Conservation (phyloP, 2,797 vertebrate genomes). For the Gallirallus australis region DNA sequence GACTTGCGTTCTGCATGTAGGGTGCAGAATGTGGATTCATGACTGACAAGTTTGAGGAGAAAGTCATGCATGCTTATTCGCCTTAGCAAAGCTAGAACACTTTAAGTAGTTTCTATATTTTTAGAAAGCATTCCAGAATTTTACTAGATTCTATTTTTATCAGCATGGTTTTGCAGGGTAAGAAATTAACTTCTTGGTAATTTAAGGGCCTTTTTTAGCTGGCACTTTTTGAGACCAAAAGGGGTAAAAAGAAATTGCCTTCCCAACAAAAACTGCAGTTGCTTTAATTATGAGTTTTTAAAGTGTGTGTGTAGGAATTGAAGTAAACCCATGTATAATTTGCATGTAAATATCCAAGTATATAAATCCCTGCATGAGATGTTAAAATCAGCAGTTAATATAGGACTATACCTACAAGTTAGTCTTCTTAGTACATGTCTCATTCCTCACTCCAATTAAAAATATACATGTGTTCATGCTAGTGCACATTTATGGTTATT, state of each 20-base stretch:
- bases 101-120: background rate
- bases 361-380: background rate
- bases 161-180: slow-evolving; percentile 9
- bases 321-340: background rate
- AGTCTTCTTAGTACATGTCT: background rate
- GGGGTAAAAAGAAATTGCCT: background rate
- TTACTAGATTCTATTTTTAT: slow-evolving; percentile 1
- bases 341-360: background rate
- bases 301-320: background rate
- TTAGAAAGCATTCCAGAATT: background rate
- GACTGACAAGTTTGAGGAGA: background rate
- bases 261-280: background rate
- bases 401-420: background rate
- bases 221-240: background rate
- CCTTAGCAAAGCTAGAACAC: background rate
- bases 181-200: slow-evolving; percentile 32
- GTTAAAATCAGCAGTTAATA: slow-evolving; percentile 19
- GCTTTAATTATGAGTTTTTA: slow-evolving; percentile 6
- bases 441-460: background rate
- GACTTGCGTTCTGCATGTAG: background rate
- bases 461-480: background rate
- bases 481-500: background rate
- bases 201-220: slow-evolving; percentile 2
- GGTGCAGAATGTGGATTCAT: background rate
- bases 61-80: background rate